Percentiles rank a stretch among this genome's conserved stretches.
Conservation (phyloP, 1,140 invertebrate genomes). For the Choristoneura fumiferana region DNA sequence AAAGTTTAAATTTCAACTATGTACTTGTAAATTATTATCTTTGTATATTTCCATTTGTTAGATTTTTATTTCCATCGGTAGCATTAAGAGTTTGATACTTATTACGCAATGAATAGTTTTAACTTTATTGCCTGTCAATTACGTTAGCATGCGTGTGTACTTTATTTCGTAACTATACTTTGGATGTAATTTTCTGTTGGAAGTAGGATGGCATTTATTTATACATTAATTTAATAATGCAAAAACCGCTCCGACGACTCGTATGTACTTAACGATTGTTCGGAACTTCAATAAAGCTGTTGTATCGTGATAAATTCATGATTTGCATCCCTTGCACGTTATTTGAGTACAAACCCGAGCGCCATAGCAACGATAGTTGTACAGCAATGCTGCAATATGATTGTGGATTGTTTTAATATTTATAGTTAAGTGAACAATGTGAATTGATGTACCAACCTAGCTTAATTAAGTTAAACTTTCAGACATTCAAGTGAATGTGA, state of each 20-base stretch:
- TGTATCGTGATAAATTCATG: neutral
- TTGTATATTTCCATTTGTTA: no score
- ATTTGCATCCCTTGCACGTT: neutral
- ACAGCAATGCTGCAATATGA: constrained; percentile 57
- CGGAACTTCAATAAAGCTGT: neutral
- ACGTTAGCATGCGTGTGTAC: neutral
- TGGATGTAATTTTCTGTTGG: neutral
- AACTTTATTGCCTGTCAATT: neutral
- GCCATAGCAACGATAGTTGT: constrained; percentile 58
- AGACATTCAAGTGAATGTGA: constrained; percentile 63
- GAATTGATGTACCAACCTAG: constrained; percentile 52
- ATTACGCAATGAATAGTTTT: constrained; percentile 4
- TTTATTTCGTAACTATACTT: neutral
- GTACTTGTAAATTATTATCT: no score
- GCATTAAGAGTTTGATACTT: neutral
- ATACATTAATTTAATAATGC: constrained; percentile 3
- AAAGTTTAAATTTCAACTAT: no score
- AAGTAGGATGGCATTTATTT: neutral
- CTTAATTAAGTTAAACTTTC: constrained; percentile 50
- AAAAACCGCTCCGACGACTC: constrained; percentile 1
- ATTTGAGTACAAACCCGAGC: constrained; percentile 65
- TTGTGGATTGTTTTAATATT: constrained; percentile 55
- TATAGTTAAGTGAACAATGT: constrained; percentile 43
- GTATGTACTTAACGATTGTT: constrained; percentile 8
- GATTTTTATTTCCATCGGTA: no score